Base-by-base conservation (phyloP, 2,888 invertebrate species). In the Timema podura region DNA sequence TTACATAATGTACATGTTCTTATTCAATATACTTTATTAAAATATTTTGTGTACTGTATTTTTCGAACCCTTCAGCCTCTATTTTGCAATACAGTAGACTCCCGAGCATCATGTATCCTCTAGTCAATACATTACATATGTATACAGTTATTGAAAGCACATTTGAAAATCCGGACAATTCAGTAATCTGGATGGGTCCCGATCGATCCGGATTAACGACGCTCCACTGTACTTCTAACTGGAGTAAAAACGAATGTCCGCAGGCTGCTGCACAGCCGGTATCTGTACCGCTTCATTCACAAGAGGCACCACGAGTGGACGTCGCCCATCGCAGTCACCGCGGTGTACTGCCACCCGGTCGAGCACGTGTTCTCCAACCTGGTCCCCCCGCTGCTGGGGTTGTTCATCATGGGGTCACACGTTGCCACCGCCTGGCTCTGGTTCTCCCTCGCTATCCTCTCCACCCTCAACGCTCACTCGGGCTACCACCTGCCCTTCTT, bases 261-360 rank as follows among this genome's bases (percentile, higher is more conserved):
- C 80, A 91, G 91, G 77, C 80, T 92, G 73, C 83, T 93, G 48
- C 93, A 94, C 77, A 87, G 87, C 76, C 88, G 89, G 72, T 82
- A 84, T 74, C 81, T 94, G 68, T 94, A 94, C 82, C 91, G 90
- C 78, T 85, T 88, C 77, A 90, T 94, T 75, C 94, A 94, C 81
- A 94, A 94, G 80, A 87, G 88, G 76, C 94, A 94, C 79, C 94
- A 94, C 76, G 92, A 94, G 80, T 94, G 93, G 93, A 92, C 91
- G 2, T 90, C 93, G 0, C 93, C 94, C 0, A 88, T 94, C 68
- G 91, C 93, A n/a, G 88, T 93, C 5, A 89, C 91, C 0, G 89
- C 91, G 13, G 83, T 92, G 59, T 93, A 93, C 80, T 90, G 91
- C 76, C 92, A 93, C 81, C 93, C 93, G 0, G 79, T 91, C 61